Evolutionary conservation across 2,888 invertebrate genomes (phyloP).

Genomic region (Apotomis capreana): DNA sequence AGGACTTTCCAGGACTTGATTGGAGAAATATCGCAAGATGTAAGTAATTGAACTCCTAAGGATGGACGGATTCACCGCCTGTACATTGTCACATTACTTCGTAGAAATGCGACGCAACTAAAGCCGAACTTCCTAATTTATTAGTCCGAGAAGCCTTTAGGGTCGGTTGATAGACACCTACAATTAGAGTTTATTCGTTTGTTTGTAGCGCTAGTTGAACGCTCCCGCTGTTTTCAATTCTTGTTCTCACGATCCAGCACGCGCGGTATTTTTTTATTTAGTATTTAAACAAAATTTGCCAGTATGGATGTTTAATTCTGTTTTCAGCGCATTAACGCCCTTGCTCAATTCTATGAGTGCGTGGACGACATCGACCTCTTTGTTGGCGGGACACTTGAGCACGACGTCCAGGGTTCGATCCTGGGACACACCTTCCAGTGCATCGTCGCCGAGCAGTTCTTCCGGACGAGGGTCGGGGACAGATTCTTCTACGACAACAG

Average conservation of each 20-base stretch:
- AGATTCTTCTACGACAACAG: constrained; percentile 92
- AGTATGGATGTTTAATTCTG: background rate
- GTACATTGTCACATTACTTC: no score
- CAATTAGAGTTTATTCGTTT: no score
- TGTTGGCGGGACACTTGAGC: constrained; percentile 92
- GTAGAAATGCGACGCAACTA: no score
- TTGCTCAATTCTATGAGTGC: constrained; percentile 86
- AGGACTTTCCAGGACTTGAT: constrained; percentile 87
- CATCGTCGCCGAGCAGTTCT: constrained; percentile 94
- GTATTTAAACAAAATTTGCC: no score
- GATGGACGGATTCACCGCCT: no score
- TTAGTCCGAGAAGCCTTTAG: no score
- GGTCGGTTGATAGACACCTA: no score
- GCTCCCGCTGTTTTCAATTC: no score
- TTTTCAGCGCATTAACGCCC: constrained; percentile 85
- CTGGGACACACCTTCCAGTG: constrained; percentile 95
- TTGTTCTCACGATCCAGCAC: no score
- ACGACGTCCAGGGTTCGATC: constrained; percentile 88
- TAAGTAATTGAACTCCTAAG: constrained; percentile 60
- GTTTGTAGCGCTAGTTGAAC: no score
- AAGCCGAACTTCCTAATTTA: no score
- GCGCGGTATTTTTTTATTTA: background rate
- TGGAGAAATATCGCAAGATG: constrained; percentile 86
- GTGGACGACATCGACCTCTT: constrained; percentile 95
- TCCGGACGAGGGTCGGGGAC: constrained; percentile 92